A percentile compares a stretch with the other conserved stretches of the same genome.
These are phyloP conservation scores for Notospermus geniculatus DNA, from an alignment of 1,140 invertebrate species.

Conservation along the genomic window DNA sequence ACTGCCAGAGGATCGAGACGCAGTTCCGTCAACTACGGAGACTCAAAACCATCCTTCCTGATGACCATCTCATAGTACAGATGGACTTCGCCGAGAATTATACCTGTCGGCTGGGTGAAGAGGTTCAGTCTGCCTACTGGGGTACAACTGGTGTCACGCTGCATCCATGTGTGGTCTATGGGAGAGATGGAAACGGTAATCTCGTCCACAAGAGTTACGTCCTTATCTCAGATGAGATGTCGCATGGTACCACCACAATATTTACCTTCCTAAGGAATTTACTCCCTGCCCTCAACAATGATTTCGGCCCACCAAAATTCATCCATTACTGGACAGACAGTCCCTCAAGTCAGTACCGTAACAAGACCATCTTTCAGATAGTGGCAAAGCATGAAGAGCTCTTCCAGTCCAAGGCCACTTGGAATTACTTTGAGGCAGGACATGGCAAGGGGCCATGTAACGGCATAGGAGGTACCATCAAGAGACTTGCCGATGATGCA, in stretches of 20 bases:
- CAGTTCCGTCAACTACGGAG: constrained; percentile 20
- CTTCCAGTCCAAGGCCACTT: constrained; percentile 1
- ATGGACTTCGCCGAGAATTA: constrained; percentile 30
- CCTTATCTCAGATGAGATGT: constrained; percentile 20
- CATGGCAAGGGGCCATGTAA: constrained; percentile 26
- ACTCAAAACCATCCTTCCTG: constrained; percentile 19
- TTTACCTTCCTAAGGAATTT: too few species aligned
- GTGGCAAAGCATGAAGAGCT: constrained; percentile 14
- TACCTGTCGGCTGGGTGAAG: constrained; percentile 14
- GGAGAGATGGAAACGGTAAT: background rate
- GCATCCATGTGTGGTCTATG: constrained; percentile 24
- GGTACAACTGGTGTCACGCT: constrained; percentile 22
- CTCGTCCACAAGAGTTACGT: constrained; percentile 17
- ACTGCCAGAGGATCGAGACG: constrained; percentile 14
- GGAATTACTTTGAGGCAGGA: constrained; percentile 26
- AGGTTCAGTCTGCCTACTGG: constrained; percentile 24
- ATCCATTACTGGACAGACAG: constrained; percentile 22
- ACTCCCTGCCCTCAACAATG: too few species aligned
- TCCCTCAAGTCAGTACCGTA: constrained; percentile 17
- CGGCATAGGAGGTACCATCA: constrained; percentile 13
- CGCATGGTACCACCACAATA: constrained; percentile 12
- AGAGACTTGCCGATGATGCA: constrained; percentile 25
- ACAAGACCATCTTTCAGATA: constrained; percentile 10
- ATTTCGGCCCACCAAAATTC: too few species aligned
- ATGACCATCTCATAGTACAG: constrained; percentile 16